A percentile compares a stretch with the other conserved stretches of the same genome.
Evolutionary conservation across 2,888 invertebrate species (phyloP).

Genomic region (Eumerus sabulonum): DNA sequence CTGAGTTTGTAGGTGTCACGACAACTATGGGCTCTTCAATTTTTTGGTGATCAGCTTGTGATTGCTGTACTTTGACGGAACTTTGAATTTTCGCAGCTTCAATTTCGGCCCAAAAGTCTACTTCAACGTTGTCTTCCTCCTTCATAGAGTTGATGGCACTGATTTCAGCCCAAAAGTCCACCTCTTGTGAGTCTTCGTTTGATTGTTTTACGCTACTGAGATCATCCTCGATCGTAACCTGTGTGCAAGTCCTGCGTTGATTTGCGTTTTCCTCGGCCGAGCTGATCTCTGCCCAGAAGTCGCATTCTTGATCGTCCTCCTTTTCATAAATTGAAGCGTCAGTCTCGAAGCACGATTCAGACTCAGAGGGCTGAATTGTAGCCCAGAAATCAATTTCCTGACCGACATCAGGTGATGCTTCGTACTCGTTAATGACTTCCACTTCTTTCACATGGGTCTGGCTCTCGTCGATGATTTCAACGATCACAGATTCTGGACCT

Average conservation of each 20-base stretch:
- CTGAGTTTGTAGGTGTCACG: too few relatives aligned
- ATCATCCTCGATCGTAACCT: background rate
- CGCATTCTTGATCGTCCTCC: conserved; percentile 61
- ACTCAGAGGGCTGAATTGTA: conserved; percentile 1
- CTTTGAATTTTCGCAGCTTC: conserved; percentile 35
- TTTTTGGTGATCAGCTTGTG: too few relatives aligned
- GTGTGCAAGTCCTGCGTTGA: background rate
- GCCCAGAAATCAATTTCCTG: conserved; percentile 28
- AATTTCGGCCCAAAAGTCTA: conserved; percentile 73
- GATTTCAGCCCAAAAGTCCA: conserved; percentile 61
- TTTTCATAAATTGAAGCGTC: too few relatives aligned
- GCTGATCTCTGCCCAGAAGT: conserved; percentile 73
- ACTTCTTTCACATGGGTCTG: conserved; percentile 1
- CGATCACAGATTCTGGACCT: background rate
- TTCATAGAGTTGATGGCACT: conserved; percentile 73
- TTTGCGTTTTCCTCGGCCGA: conserved; percentile 5
- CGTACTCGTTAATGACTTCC: background rate
- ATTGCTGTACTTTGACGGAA: too few relatives aligned
- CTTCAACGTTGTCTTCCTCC: conserved; percentile 41
- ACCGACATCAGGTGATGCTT: background rate
- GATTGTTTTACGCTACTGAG: background rate
- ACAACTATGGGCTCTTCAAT: too few relatives aligned
- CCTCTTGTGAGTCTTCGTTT: background rate
- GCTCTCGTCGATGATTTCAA: background rate
- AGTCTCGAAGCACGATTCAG: background rate